Percentiles rank a stretch among this genome's conserved stretches.
Conservation (phyloP, 2,888 invertebrate species). For the Metallyticus violacea region DNA sequence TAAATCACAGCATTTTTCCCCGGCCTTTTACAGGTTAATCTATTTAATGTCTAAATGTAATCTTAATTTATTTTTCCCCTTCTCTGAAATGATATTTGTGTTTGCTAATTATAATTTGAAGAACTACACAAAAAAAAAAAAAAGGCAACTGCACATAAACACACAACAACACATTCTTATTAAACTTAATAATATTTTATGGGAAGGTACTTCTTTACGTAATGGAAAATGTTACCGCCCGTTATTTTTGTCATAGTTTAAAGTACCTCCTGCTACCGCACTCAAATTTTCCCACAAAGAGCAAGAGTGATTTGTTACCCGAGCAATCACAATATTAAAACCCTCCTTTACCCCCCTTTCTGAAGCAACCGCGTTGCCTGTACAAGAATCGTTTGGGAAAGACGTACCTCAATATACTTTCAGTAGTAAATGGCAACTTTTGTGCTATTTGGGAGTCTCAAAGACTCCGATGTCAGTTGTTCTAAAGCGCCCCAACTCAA, state of each 20-base stretch:
- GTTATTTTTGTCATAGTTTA: not conserved
- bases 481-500: no score
- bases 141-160: no score
- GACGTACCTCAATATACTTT: not conserved
- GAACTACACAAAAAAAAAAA: no score
- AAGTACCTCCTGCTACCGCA: not conserved
- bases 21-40: no score
- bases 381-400: not conserved
- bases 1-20: no score
- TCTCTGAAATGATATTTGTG: no score
- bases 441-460: not conserved
- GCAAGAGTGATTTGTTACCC: not conserved
- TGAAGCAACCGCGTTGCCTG: not conserved
- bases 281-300: not conserved
- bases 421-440: not conserved
- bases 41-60: no score
- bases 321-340: not conserved
- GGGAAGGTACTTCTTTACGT: not conserved
- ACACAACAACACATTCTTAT: no score
- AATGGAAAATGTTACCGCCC: not conserved
- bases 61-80: no score
- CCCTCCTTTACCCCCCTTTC: not conserved
- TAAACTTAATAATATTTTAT: no score
- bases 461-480: not conserved
- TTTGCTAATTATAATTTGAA: no score